Evolutionary conservation across 2,797 vertebrate species (phyloP), one percentile per base, ranked within the genome.

Genomic region (Anguilla pacifica): DNA sequence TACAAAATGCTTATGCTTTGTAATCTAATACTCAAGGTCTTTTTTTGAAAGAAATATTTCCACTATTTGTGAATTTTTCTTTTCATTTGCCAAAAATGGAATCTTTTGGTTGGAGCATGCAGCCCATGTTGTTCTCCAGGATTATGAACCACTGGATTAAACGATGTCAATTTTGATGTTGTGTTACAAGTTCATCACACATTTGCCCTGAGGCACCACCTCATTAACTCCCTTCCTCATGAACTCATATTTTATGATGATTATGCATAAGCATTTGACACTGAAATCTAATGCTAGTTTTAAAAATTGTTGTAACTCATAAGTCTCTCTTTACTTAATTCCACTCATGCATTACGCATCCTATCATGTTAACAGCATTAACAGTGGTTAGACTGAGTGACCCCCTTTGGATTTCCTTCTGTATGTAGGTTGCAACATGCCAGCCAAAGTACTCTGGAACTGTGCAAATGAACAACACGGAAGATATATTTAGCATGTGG

Each of bases 401-500:
- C 31, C 31, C 74, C 17, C 31, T 2, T n/a, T 70, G 25, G 5
- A 70, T 70, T 43, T 79, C 39, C 39, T 43, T 79, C 43, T 22
- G 17, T 15, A 39, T 15, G 31, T 39, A 77, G 10, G 13, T 17
- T 35, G 46, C 74, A 79, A 39, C 35, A 79, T 79, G 35, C 72
- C 35, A 25, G 35, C 74, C 43, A 39, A 79, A 22, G 35, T 43
- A 25, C 46, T 43, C n/a, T 79, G 25, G 9, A 22, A 87, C 55
- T 25, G 67, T 57, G 17, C 28, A 85, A 43, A 25, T 43, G 49
- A 74, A 51, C 79, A 85, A 84, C 83, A 85, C 59, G 9, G 55
- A 13, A 49, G 79, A 87, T 72, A 31, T 74, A 77, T 87, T 85
- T 87, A 74, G 17, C 67, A 17, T 25, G 39, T 51, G 39, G 74